Conservation (phyloP, 2,113 vertebrate species). For the Bolborhynchus lineola region DNA sequence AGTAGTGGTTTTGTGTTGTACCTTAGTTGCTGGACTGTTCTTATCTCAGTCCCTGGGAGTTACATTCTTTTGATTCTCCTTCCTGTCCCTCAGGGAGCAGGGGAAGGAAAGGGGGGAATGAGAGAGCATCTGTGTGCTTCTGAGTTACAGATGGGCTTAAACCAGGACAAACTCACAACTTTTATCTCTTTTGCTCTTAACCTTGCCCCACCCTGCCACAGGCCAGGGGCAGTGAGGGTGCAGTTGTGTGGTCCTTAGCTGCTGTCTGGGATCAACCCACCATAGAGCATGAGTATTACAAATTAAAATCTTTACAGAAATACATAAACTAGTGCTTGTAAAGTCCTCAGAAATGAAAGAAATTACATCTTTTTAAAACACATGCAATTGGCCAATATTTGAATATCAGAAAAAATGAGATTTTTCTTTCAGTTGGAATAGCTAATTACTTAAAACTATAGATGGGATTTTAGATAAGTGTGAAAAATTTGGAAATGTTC, state of each 20-base stretch:
- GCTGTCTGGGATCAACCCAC: background rate
- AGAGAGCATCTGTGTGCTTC: too few relatives aligned
- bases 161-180: background rate
- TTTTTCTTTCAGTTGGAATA: background rate
- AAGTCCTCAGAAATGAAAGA: background rate
- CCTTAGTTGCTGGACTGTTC: too few relatives aligned
- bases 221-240: background rate
- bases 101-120: too few relatives aligned
- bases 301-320: background rate
- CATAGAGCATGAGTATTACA: background rate
- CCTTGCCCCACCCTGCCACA: background rate
- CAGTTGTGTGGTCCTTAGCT: background rate
- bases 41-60: too few relatives aligned
- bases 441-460: background rate
- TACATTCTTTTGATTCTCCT: too few relatives aligned
- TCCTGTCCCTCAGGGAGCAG: too few relatives aligned
- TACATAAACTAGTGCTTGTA: background rate
- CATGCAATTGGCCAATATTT: background rate
- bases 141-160: too few relatives aligned
- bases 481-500: background rate
- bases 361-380: background rate
- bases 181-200: background rate
- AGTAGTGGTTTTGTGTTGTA: too few relatives aligned
- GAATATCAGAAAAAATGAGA: background rate
- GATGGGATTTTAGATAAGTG: background rate